Evolutionary conservation across 2,888 invertebrate species (phyloP).

Genomic region (Penaeus monodon): DNA sequence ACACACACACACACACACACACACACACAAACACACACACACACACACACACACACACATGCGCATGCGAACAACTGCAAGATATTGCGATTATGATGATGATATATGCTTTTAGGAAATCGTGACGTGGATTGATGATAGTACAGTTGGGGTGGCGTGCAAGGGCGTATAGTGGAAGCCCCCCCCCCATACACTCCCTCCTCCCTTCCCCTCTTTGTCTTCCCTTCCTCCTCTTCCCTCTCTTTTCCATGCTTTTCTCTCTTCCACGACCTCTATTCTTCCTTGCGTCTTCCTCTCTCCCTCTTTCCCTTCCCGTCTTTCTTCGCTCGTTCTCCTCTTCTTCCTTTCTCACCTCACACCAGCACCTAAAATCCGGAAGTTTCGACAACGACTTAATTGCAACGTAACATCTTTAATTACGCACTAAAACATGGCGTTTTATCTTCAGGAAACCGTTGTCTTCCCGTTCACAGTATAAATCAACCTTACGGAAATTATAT

Average conservation of each 20-base stretch:
- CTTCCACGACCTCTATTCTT: conserved; percentile 9
- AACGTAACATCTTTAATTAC: too few relatives aligned
- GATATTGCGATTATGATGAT: neutral
- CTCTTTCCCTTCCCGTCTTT: too few relatives aligned
- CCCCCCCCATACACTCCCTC: neutral
- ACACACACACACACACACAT: too few relatives aligned
- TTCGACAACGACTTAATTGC: too few relatives aligned
- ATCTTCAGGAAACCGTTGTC: too few relatives aligned
- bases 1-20: conserved; percentile 4
- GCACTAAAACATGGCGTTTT: too few relatives aligned
- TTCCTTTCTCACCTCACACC: too few relatives aligned
- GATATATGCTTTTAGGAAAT: neutral
- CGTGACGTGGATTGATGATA: neutral
- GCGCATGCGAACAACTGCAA: neutral
- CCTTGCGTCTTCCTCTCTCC: too few relatives aligned
- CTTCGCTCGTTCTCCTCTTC: too few relatives aligned
- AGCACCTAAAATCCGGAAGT: too few relatives aligned
- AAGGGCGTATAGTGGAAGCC: neutral
- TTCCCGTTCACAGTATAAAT: too few relatives aligned
- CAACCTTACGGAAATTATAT: too few relatives aligned
- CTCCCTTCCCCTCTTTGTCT: neutral
- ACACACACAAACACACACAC: conserved; percentile 7
- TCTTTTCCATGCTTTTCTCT: neutral
- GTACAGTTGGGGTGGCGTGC: neutral
- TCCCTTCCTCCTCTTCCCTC: neutral